Evolutionary conservation across 2,113 vertebrate genomes (phyloP), one percentile per base, ranked within the genome.

Genomic region (human): DNA sequence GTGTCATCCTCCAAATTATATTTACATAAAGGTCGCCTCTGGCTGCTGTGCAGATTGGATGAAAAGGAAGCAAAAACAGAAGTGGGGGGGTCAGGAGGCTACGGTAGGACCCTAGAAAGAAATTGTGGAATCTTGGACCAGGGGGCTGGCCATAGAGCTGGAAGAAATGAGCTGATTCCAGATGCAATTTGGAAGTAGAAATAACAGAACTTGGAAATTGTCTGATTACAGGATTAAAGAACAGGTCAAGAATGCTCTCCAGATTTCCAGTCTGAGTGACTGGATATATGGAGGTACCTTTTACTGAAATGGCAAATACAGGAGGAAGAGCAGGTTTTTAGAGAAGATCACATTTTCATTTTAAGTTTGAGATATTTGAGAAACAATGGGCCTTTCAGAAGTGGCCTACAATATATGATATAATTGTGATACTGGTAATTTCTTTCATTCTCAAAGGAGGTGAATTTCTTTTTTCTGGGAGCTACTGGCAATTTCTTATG

Each of bases 1-100:
- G 9, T 52, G 22, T 20, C 27, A 72, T 89, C 52, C 30, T 94
- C 43, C 73, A 81, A 66, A 57, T 90, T 66, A 52, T 55, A 23
- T 48, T 89, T 81, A 75, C 22, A 68, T 25, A 89, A 93, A 94
- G 43, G 25, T 73, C 52, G 38, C 45, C 55, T 95, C 73, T 66
- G 66, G 85, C 45, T 52, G 43, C 85, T 90, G 20, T 66, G 88
- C 85, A 73, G 80, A 89, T 18, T 89, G 91, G 32, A 80, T 20
- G 20, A 61, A 85, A 95, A 20, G 27, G 50, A 94, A 95, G 85
- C 75, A 85, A 92, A 96, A 85, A 10, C 27, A 59, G 52, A 90
- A 91, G 35, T 32, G 38, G 35, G 40, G 61, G 59, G 43, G 57
- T 85, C 45, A 78, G 72, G 45, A 95, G 48, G 59, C 27, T 66